These are phyloP conservation scores for Lampropteryx suffumata DNA, from an alignment of 2,888 invertebrate species.

Conservation along the genomic window DNA sequence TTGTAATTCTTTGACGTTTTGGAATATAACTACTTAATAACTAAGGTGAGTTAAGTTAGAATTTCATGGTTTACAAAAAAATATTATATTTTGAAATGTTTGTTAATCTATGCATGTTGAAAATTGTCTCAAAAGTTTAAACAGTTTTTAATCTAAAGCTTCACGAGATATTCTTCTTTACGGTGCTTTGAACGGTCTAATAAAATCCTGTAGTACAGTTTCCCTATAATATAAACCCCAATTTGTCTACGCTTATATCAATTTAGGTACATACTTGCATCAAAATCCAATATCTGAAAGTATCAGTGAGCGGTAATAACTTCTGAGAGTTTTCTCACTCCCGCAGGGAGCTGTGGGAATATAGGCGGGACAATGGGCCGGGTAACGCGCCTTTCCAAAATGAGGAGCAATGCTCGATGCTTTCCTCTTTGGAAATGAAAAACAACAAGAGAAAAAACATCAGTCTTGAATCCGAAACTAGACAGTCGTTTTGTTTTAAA, in stretches of 20 bases:
- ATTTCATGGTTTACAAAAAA: no score
- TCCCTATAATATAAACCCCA: neutral
- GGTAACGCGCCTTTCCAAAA: conserved; percentile 44
- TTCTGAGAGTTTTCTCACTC: conserved; percentile 44
- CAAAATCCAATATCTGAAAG: conserved; percentile 47
- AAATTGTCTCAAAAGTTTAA: no score
- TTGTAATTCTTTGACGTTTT: neutral
- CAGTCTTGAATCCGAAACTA: neutral
- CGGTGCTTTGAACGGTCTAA: no score
- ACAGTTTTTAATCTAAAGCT: no score
- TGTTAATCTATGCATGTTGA: no score
- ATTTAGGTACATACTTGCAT: conserved; percentile 28
- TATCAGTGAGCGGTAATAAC: conserved; percentile 53
- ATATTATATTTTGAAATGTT: no score
- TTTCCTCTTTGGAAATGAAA: conserved; percentile 17
- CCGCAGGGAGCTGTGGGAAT: conserved; percentile 27
- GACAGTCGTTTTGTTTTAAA: neutral
- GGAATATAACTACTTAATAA: neutral
- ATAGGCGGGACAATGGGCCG: conserved; percentile 46
- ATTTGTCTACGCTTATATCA: conserved; percentile 15
- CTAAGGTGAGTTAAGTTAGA: no score
- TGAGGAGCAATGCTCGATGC: conserved; percentile 34
- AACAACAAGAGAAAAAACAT: neutral
- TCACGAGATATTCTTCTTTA: no score
- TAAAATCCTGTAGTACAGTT: neutral